Base-by-base conservation (phyloP, 2,797 vertebrate species). In the Pitangus sulphuratus region DNA sequence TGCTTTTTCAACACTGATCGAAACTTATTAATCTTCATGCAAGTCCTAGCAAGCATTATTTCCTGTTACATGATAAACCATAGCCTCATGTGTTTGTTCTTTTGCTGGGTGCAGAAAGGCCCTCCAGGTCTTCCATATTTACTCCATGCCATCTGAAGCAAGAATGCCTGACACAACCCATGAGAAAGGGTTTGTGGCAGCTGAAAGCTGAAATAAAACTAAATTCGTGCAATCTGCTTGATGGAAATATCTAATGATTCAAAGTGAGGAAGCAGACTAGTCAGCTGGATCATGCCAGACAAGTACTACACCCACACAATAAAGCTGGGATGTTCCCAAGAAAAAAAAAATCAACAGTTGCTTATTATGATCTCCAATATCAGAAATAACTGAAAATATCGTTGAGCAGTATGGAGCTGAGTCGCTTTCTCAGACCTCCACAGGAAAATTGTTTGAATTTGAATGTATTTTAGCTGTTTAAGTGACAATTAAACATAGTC, bases 181-280 rank as follows among this genome's bases (percentile, higher is more conserved):
- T 33, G 28, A 60, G 64, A 85, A 80, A 33, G 56, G 3, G 35
- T 40, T 51, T 77, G 71, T 80, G 45, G 51, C 21, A 75, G n/a
- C 21, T 80, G 31, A 85, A 25, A 89, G 22, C 30, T 54, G 30
- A 61, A 91, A 76, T 22, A 85, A 83, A 89, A 65, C 74, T 12
- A 66, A 74, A 87, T 69, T 37, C 0, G 0, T 85, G 62, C 69
- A 86, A 78, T 33, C 15, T 91, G 15, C 24, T 61, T 65, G 58
- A 48, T 78, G 47, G 70, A 81, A 95, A 82, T 61, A 75, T 20
- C n/a, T 89, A 78, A 66, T 96, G 95, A 96, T 96, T 96, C 91
- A 93, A 96, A 91, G 54, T 66, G 83, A 96, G 95, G 92, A 97
- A 96, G 72, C 51, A 87, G 95, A 91, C 84, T 65, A 94, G 89